Evolutionary conservation across 1,140 invertebrate genomes (phyloP), one percentile per base, ranked within the genome.

Genomic region (Hydropsyche tenuis): DNA sequence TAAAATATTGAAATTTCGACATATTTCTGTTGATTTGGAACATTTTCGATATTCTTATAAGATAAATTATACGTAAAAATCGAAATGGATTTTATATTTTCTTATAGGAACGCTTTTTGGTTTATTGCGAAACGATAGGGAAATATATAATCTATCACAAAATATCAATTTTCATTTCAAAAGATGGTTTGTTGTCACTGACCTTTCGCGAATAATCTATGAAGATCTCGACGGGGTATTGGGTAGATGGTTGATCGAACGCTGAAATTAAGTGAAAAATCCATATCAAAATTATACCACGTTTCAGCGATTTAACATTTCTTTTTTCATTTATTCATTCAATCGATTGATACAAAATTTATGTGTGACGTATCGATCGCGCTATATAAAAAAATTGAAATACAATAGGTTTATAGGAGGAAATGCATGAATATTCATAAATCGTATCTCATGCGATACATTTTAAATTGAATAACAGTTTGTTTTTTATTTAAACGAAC

Each of bases 121-220:
- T 46, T 16, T 46, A 46, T 46, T 46, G 45, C 12, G 18, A 46
- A 46, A 12, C 45, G 45, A 46, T 46, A 46, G 18, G 45, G 18
- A 53, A 53, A 53, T 18, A 18, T 20, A 20, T 18, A 53, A 18
- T 53, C 14, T 6, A 60, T 12, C 5, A 43, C 37, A 25, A 12
- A 60, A 60, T 25, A 23, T 60, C 22, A 22, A 25, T 16, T 27
- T 30, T 37, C 23, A n/a, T 64, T 30, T 30, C 25, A 64, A 64
- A n/a, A 16, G 11, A 48, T 48, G 4, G 11, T n/a, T 48, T 16
- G 16, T 43, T 42, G 56, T 68, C 76, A 77, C 76, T 77, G 73
- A 77, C 76, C 76, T 77, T 77, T 77, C 72, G 76, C 62, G 73
- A 73, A 62, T 77, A 77, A 77, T 77, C 76, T 77, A 77, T 68